Evolutionary conservation across 2,888 invertebrate genomes (phyloP).

Genomic region (Panzeria rudis): DNA sequence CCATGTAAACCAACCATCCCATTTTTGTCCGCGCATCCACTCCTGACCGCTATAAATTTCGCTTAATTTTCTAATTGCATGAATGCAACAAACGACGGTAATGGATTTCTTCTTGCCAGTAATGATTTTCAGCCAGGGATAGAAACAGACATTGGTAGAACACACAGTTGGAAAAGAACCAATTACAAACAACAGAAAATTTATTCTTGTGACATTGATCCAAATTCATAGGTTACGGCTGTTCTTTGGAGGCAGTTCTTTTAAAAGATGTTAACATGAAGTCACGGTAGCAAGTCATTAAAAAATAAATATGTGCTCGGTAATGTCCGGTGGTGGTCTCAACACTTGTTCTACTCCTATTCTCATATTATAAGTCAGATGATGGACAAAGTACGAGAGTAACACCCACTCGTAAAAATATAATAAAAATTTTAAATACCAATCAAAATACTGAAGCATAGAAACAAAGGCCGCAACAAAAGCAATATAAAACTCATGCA

Average conservation of each 20-base stretch:
- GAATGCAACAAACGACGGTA: too few species aligned
- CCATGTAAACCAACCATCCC: too few species aligned
- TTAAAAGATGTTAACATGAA: slow-evolving; percentile 16
- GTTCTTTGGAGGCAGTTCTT: slow-evolving; percentile 13
- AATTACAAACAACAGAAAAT: background rate
- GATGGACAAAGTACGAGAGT: slow-evolving; percentile 67
- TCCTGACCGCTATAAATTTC: too few species aligned
- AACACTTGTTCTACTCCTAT: slow-evolving; percentile 4
- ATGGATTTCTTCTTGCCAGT: too few species aligned
- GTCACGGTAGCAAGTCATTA: slow-evolving; percentile 41
- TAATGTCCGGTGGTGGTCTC: slow-evolving; percentile 45
- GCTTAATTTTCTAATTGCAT: too few species aligned
- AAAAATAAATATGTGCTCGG: background rate
- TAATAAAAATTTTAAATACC: slow-evolving; percentile 55
- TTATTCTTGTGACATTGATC: background rate
- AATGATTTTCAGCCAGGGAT: too few species aligned
- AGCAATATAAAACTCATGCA: slow-evolving; percentile 32
- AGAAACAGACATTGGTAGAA: slow-evolving; percentile 4
- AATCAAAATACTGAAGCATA: slow-evolving; percentile 62
- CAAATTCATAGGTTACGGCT: slow-evolving; percentile 19
- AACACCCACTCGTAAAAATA: slow-evolving; percentile 64
- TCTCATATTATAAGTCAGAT: slow-evolving; percentile 47
- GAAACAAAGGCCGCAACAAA: slow-evolving; percentile 34
- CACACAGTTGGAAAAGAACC: background rate
- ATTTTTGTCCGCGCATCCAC: too few species aligned